A percentile compares a stretch with the other conserved stretches of the same genome.
phyloP scores from a whole-genome alignment of 2,113 vertebrate genomes.

The Pantherophis guttatus region DNA sequence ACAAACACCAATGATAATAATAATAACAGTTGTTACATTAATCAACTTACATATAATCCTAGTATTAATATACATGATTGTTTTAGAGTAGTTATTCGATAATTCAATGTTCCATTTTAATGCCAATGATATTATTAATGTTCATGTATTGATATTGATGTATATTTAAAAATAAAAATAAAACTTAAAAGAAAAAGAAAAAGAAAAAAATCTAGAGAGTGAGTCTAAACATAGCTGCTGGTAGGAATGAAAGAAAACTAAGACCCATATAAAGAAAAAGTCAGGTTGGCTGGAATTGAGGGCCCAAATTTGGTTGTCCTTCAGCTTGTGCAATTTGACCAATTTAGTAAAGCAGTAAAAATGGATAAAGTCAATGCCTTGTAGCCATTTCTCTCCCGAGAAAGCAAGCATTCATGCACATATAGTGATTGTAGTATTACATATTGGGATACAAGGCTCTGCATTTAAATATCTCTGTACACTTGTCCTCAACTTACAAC shows the following conservation, averaged over 20 bases:
- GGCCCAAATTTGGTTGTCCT: background rate
- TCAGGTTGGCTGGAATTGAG: constrained; percentile 11
- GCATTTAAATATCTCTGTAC: background rate
- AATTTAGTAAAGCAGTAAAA: background rate
- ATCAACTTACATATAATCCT: too few relatives aligned
- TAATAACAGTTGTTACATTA: too few relatives aligned
- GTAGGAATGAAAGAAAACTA: background rate
- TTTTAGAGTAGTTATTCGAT: too few relatives aligned
- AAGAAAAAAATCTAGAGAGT: background rate
- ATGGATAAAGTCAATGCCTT: background rate
- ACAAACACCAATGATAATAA: too few relatives aligned
- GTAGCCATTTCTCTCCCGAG: background rate
- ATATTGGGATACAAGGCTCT: background rate
- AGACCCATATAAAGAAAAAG: background rate
- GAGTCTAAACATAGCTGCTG: background rate
- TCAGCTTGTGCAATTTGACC: background rate
- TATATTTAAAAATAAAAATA: too few relatives aligned
- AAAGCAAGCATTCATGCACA: background rate
- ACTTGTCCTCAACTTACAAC: background rate
- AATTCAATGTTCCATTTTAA: too few relatives aligned
- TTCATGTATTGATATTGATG: too few relatives aligned
- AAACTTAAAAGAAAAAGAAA: background rate
- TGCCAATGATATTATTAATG: too few relatives aligned
- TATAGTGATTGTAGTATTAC: background rate
- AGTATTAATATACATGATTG: too few relatives aligned